phyloP scores from a whole-genome alignment of 2,797 vertebrate species.

The Gallinago stenura region DNA sequence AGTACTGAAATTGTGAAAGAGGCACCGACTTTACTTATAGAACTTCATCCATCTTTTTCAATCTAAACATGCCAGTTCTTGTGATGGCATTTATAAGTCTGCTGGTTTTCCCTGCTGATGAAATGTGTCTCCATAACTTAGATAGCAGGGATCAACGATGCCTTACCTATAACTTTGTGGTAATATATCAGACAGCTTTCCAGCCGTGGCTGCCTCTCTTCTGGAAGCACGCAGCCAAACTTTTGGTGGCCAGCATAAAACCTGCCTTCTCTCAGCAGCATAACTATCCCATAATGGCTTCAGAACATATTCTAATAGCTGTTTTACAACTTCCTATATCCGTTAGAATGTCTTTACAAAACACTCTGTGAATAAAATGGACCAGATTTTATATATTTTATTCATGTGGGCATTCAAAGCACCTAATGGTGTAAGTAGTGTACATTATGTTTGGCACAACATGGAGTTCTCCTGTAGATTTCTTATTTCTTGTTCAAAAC shows the following conservation, averaged over 20 bases:
- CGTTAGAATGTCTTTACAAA: constrained; percentile 14
- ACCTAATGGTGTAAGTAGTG: not conserved
- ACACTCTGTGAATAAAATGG: constrained; percentile 9
- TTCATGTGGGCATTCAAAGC: constrained; percentile 32
- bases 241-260: constrained; percentile 16
- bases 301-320: constrained; percentile 32
- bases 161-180: not conserved
- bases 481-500: not conserved
- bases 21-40: not conserved
- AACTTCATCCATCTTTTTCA: not conserved
- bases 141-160: not conserved
- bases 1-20: not conserved
- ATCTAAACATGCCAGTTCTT: not conserved
- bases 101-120: constrained; percentile 4
- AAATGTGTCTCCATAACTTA: not conserved
- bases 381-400: constrained; percentile 31
- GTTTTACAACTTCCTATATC: constrained; percentile 32
- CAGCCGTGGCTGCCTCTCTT: not conserved
- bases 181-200: not conserved
- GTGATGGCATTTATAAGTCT: not conserved
- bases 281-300: not conserved
- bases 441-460: not conserved
- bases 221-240: not conserved
- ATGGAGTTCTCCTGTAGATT: not conserved
- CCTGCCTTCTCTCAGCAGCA: not conserved